Evolutionary conservation across 1,140 invertebrate species (phyloP), one percentile per base, ranked within the genome.

Genomic region (Ephestia elutella): DNA sequence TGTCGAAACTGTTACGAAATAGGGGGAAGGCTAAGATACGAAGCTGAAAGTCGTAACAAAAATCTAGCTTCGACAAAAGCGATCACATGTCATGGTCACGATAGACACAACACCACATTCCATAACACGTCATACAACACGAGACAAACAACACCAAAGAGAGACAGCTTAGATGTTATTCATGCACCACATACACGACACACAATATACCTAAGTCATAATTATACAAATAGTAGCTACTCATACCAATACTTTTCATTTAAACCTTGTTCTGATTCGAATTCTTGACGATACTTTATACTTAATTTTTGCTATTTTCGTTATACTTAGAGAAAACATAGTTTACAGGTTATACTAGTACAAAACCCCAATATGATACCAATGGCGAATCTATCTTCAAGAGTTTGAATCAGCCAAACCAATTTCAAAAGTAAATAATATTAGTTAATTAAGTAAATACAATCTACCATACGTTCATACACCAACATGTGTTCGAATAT

Each of bases 151-250:
- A 53, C 49, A 71, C 58, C 56, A 35, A 59, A 53, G 63, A 49
- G 60, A 69, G 50, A 58, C 59, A 71, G 65, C 48, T 65, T 86
- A 88, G 86, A 88, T 88, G 86, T 88, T 88, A 88, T 88, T 88
- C 86, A 86, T 86, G 86, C 86, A 88, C 86, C 86, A 86, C 78
- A 73, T 63, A 71, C 63, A 78, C 70, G 74, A 79, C 70, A 73
- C 60, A 53, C 49, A 59, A 51, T 58, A 59, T 48, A 49, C 48
- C 28, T 28, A 28, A 28, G 30, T 25, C 21, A 25, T 25, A 25
- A 4, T 35, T 13, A 35, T 44, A 44, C 38, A 15, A 44, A 44
- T 13, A 44, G 30, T 60, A 49, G 25, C 30, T 28, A 54, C 38
- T 44, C 38, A 44, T 1, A 44, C n/a, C 13, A 44, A 44, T 44